These are phyloP conservation scores for Argopecten irradians DNA, from an alignment of 1,140 invertebrate genomes.

Conservation along the genomic window DNA sequence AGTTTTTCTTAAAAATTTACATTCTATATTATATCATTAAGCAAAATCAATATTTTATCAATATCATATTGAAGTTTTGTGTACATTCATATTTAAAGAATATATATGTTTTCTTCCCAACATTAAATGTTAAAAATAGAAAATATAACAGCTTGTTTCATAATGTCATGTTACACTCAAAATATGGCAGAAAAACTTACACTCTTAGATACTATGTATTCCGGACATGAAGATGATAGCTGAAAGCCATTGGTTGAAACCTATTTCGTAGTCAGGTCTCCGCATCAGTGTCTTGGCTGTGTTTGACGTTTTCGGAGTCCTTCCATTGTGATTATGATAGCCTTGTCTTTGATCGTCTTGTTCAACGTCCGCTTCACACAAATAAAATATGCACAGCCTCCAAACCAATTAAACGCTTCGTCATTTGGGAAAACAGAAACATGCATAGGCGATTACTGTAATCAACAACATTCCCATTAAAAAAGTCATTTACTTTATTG, in stretches of 20 bases:
- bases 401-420: slow-evolving; percentile 10
- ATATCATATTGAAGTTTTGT: no score
- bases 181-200: no score
- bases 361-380: background rate
- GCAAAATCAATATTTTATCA: no score
- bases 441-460: background rate
- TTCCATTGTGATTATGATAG: background rate
- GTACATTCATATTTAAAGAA: no score
- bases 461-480: background rate
- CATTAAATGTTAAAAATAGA: no score
- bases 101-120: no score
- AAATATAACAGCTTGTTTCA: no score
- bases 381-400: slow-evolving; percentile 7
- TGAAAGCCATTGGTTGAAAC: slow-evolving; percentile 1
- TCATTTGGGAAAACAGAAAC: slow-evolving; percentile 1
- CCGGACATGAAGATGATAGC: slow-evolving; percentile 5
- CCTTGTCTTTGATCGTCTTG: slow-evolving; percentile 20
- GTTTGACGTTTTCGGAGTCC: background rate
- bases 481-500: background rate
- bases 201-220: background rate
- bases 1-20: no score
- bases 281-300: background rate
- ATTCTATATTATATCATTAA: no score
- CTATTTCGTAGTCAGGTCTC: slow-evolving; percentile 6
- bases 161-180: no score